Evolutionary conservation across 2,888 invertebrate species (phyloP).

Genomic region (Cataglyphis livida): DNA sequence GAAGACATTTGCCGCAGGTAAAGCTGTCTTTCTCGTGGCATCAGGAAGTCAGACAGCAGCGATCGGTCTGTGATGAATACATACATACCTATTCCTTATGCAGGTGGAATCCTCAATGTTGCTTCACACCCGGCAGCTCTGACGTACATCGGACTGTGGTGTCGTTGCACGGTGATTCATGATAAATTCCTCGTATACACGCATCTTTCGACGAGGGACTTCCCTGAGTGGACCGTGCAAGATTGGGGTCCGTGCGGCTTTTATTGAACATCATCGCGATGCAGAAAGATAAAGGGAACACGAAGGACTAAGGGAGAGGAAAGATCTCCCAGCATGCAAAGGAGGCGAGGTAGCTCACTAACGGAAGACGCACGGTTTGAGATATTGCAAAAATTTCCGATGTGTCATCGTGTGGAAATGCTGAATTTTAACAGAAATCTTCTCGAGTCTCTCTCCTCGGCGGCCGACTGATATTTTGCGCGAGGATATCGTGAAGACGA

Average conservation of each 20-base stretch:
- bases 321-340: neutral
- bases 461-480: constrained; percentile 30
- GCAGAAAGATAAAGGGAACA: neutral
- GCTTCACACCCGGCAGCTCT: constrained; percentile 21
- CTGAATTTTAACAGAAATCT: constrained; percentile 48
- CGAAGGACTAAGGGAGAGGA: constrained; percentile 21
- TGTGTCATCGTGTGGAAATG: constrained; percentile 51
- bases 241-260: neutral
- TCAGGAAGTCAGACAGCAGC: neutral
- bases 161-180: constrained; percentile 51
- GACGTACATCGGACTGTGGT: constrained; percentile 39
- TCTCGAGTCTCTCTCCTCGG: constrained; percentile 21
- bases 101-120: constrained; percentile 40
- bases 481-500: constrained; percentile 5
- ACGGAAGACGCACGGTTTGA: constrained; percentile 42
- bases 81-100: neutral
- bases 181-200: constrained; percentile 45
- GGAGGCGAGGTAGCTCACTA: neutral
- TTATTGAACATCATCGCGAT: neutral
- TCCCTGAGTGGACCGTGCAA: constrained; percentile 30
- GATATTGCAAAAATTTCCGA: constrained; percentile 55
- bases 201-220: constrained; percentile 47
- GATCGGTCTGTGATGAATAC: neutral
- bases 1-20: constrained; percentile 5
- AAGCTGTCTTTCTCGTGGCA: neutral